phyloP scores from a whole-genome alignment of 1,140 invertebrate genomes.

The Harpegnathos saltator region DNA sequence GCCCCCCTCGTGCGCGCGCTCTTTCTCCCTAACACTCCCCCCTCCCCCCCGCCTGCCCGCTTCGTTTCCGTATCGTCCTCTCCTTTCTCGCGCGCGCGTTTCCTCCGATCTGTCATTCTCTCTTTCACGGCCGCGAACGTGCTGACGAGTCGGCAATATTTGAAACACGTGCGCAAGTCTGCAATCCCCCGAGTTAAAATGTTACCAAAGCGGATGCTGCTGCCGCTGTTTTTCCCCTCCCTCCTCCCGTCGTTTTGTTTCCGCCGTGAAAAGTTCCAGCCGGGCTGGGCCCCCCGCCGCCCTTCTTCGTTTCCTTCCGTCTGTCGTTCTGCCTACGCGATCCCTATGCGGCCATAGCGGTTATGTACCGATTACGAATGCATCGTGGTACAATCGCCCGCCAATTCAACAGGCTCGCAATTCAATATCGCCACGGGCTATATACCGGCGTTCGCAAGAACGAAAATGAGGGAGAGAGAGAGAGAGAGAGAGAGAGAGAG shows the following conservation, averaged over 20 bases:
- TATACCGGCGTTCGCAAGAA: neutral
- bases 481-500: too few relatives aligned
- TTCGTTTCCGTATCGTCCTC: too few relatives aligned
- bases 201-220: constrained; percentile 18
- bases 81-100: constrained; percentile 1
- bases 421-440: constrained; percentile 15
- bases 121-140: neutral
- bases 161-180: constrained; percentile 5
- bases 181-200: constrained; percentile 33
- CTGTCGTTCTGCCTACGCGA: neutral
- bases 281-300: too few relatives aligned
- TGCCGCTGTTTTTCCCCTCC: neutral
- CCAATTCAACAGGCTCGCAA: constrained; percentile 9
- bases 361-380: neutral
- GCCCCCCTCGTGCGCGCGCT: too few relatives aligned
- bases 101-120: constrained; percentile 21
- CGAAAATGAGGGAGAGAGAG: too few relatives aligned
- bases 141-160: constrained; percentile 36
- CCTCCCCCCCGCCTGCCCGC: neutral
- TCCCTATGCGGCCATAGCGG: neutral
- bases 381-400: neutral
- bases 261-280: neutral
- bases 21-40: neutral
- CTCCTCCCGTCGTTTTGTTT: neutral
- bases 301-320: too few relatives aligned